phyloP scores from a whole-genome alignment of 2,888 invertebrate genomes.

The Myopa tessellatipennis region DNA sequence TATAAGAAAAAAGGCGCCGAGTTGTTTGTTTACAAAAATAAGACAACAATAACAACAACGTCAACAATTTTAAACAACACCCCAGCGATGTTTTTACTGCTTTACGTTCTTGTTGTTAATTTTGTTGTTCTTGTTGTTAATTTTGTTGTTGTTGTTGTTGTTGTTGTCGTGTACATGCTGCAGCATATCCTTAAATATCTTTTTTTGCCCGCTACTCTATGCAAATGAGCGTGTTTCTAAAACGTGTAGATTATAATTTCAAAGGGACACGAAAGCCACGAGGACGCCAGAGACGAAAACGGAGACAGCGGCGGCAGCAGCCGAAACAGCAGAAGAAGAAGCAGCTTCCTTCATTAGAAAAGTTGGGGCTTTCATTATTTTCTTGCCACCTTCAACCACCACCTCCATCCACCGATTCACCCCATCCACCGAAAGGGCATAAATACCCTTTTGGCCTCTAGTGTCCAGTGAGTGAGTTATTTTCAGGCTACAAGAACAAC shows the following conservation, averaged over 20 bases:
- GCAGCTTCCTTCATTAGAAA: slow-evolving; percentile 60
- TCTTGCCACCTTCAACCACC: slow-evolving; percentile 47
- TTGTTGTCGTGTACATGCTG: slow-evolving; percentile 32
- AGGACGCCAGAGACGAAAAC: not conserved
- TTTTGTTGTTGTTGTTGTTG: slow-evolving; percentile 47
- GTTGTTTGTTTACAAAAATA: slow-evolving; percentile 52
- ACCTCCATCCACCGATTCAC: not conserved
- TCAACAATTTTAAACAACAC: slow-evolving; percentile 38
- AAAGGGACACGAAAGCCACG: slow-evolving; percentile 50
- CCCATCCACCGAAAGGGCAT: slow-evolving; percentile 16
- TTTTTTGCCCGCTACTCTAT: slow-evolving; percentile 42
- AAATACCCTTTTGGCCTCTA: slow-evolving; percentile 24
- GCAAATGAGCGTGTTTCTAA: slow-evolving; percentile 48
- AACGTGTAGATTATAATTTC: slow-evolving; percentile 62
- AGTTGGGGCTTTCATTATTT: slow-evolving; percentile 63
- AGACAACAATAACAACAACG: slow-evolving; percentile 33
- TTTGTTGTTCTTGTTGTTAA: slow-evolving; percentile 48
- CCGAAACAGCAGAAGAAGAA: slow-evolving; percentile 12
- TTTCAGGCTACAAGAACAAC: slow-evolving; percentile 51
- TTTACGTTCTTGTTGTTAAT: not conserved
- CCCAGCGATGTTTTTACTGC: slow-evolving; percentile 49
- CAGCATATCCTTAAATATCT: slow-evolving; percentile 55
- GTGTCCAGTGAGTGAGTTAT: slow-evolving; percentile 54
- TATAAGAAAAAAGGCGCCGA: slow-evolving; percentile 34
- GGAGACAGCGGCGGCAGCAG: slow-evolving; percentile 39